phyloP scores from a whole-genome alignment of 2,888 invertebrate genomes.

The Petrophora chlorosata region DNA sequence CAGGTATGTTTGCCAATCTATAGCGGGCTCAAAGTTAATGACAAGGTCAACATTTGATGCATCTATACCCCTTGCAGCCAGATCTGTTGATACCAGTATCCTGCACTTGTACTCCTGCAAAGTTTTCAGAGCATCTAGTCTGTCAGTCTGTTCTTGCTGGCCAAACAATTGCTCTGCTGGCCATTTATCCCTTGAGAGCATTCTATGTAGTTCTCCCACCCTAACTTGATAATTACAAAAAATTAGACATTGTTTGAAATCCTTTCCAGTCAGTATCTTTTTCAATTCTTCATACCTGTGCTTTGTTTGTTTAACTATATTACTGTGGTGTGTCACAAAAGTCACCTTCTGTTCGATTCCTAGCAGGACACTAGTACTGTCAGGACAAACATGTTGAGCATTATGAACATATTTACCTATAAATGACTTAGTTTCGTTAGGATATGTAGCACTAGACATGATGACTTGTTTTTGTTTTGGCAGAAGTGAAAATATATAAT shows the following conservation, averaged over 20 bases:
- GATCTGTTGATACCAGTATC: constrained; percentile 94
- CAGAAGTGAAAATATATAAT: constrained; percentile 89
- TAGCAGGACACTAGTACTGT: constrained; percentile 85
- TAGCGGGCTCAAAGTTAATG: constrained; percentile 95
- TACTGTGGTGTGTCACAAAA: constrained; percentile 84
- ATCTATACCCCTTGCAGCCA: constrained; percentile 97
- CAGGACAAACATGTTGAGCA: constrained; percentile 90
- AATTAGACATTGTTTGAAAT: constrained; percentile 95
- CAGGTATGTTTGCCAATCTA: constrained; percentile 91
- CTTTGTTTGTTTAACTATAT: constrained; percentile 86
- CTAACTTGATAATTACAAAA: constrained; percentile 95
- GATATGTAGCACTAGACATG: constrained; percentile 97
- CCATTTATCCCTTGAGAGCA: constrained; percentile 89
- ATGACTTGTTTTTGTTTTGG: constrained; percentile 93
- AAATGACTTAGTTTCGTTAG: constrained; percentile 87
- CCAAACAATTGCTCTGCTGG: constrained; percentile 91
- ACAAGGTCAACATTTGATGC: constrained; percentile 96
- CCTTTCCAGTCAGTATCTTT: constrained; percentile 87
- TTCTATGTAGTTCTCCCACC: constrained; percentile 90
- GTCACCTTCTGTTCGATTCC: constrained; percentile 92
- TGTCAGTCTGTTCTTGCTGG: constrained; percentile 89
- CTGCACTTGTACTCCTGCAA: constrained; percentile 92
- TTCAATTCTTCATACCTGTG: constrained; percentile 86
- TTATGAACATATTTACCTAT: constrained; percentile 90
- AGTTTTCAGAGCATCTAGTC: constrained; percentile 89